Percentiles rank a stretch among this genome's conserved stretches.
Evolutionary conservation across 1,140 invertebrate species (phyloP).

Genomic region (Euwallacea similis): DNA sequence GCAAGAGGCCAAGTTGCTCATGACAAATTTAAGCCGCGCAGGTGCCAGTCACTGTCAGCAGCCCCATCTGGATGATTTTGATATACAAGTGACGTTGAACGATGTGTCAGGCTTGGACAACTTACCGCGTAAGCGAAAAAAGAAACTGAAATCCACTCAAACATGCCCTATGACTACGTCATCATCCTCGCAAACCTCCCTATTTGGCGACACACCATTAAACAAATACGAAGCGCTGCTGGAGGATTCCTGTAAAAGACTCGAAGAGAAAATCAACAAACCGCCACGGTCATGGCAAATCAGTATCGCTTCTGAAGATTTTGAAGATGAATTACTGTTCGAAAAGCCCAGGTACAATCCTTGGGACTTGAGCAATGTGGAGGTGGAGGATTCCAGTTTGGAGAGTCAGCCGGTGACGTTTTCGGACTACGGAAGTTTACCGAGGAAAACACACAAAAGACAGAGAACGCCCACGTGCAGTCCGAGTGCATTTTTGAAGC

Average conservation of each 20-base stretch:
- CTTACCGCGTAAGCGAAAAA: not conserved
- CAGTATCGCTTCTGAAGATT: conserved; percentile 26
- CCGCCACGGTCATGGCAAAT: conserved; percentile 17
- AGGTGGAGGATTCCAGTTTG: conserved; percentile 47
- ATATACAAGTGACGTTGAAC: conserved; percentile 47
- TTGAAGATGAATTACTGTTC: conserved; percentile 26
- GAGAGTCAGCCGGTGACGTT: conserved; percentile 48
- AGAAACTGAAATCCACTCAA: conserved; percentile 24
- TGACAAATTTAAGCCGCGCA: conserved; percentile 47
- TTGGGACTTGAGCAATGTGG: conserved; percentile 29
- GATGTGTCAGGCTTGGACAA: conserved; percentile 34
- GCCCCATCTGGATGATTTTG: conserved; percentile 41
- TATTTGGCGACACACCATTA: conserved; percentile 28
- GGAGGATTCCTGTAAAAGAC: conserved; percentile 47
- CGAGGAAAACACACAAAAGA: conserved; percentile 40
- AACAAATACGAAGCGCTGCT: conserved; percentile 50
- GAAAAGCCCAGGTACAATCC: conserved; percentile 32
- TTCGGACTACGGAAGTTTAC: conserved; percentile 53
- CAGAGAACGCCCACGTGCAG: conserved; percentile 40
- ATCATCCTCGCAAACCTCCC: conserved; percentile 30
- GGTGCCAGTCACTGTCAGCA: not conserved
- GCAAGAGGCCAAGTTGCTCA: conserved; percentile 50
- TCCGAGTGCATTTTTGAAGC: conserved; percentile 50
- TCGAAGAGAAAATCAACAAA: conserved; percentile 45
- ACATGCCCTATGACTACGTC: conserved; percentile 26